A percentile compares a stretch with the other conserved stretches of the same genome.
These are phyloP conservation scores for Andrena marginata DNA, from an alignment of 2,888 invertebrate genomes.

Conservation along the genomic window DNA sequence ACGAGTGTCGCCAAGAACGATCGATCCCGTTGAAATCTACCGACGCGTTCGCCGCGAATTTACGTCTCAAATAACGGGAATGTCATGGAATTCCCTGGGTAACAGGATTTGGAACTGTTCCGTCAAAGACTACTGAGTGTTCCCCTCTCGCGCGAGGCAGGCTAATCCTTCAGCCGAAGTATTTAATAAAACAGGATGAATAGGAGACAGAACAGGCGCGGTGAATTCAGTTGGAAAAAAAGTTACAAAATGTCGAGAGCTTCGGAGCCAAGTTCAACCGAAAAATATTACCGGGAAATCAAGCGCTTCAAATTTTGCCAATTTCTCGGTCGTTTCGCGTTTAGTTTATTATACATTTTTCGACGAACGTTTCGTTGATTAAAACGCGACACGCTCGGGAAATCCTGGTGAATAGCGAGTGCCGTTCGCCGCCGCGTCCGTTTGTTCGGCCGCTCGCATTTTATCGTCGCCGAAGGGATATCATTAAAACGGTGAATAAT, in stretches of 20 bases:
- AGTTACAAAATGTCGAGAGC: slow-evolving; percentile 21
- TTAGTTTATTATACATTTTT: slow-evolving; percentile 23
- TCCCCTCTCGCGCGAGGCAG: background rate
- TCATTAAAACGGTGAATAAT: slow-evolving; percentile 65
- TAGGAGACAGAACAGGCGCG: background rate
- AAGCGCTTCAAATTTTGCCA: background rate
- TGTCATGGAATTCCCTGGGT: too few relatives aligned
- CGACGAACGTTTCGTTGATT: slow-evolving; percentile 22
- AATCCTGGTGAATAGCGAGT: slow-evolving; percentile 17
- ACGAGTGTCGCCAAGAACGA: slow-evolving; percentile 3
- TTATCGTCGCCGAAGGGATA: slow-evolving; percentile 41
- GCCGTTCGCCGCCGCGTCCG: background rate
- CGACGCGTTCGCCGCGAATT: background rate
- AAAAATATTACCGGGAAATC: slow-evolving; percentile 5
- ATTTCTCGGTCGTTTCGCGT: slow-evolving; percentile 8
- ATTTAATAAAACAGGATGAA: background rate
- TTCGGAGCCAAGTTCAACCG: too few relatives aligned
- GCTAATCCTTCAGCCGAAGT: background rate
- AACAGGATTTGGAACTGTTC: too few relatives aligned
- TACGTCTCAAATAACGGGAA: background rate
- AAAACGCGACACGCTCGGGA: slow-evolving; percentile 40
- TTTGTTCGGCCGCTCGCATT: slow-evolving; percentile 30
- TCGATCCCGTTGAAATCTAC: background rate
- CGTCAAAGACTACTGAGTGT: too few relatives aligned
- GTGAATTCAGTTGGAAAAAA: background rate